A percentile compares a stretch with the other conserved stretches of the same genome.
phyloP scores from a whole-genome alignment of 2,888 invertebrate genomes.

The Lasioglossum oenotherae region DNA sequence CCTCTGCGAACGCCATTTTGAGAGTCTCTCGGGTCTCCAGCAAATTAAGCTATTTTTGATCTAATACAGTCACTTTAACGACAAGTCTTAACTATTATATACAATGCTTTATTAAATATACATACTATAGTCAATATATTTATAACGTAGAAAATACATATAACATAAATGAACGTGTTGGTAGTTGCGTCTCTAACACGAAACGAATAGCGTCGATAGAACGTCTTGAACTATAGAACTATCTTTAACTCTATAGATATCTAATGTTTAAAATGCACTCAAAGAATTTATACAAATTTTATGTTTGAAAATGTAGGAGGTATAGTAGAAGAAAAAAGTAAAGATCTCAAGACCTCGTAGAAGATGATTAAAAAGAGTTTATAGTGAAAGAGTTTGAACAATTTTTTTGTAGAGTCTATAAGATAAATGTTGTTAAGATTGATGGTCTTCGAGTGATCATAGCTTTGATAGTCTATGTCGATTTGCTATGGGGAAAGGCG shows the following conservation, averaged over 20 bases:
- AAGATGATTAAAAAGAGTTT: neutral
- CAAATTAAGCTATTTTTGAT: neutral
- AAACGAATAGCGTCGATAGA: neutral
- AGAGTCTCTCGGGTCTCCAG: neutral
- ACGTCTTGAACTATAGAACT: neutral
- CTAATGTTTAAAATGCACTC: neutral
- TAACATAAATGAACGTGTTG: neutral
- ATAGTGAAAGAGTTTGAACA: neutral
- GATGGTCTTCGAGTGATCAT: neutral
- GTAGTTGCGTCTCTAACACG: neutral
- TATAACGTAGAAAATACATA: neutral
- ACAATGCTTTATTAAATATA: neutral
- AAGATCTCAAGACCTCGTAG: neutral
- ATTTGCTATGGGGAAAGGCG: slow-evolving; percentile 3
- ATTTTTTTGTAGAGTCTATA: neutral
- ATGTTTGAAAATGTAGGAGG: neutral
- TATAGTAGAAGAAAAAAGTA: neutral
- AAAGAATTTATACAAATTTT: neutral
- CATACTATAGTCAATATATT: neutral
- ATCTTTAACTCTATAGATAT: neutral
- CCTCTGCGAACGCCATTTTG: neutral
- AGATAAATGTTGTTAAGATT: neutral
- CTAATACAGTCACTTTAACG: neutral
- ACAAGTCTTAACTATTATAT: neutral
- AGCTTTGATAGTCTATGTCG: neutral